Base-by-base conservation (phyloP, 2,113 vertebrate genomes). In the Sylvicapra grimmia region DNA sequence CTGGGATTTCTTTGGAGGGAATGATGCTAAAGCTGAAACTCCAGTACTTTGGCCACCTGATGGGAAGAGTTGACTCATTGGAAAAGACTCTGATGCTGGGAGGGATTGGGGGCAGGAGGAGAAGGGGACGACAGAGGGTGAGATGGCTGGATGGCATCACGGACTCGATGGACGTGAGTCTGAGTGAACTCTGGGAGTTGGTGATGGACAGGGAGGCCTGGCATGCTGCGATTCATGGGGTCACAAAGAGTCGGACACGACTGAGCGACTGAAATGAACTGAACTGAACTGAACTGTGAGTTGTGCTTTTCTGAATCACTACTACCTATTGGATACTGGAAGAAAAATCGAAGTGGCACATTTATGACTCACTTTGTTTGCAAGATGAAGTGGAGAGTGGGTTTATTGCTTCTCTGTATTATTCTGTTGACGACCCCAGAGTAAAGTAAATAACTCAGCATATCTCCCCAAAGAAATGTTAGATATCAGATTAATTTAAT, bases 211-310 rank as follows among this genome's bases (percentile, higher is more conserved):
- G 12, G 27, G 59, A 61, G 27, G 1, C 0, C 12, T 61, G 12
- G 12, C 0, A 0, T 61, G 59, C 27, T 61, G 27, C 0, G 2
- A 14, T 61, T 14, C 12, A 29, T 31, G 12, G 27, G 12, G 27
- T 61, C 0, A 0, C 59, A 61, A 61, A 14, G 11, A 61, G 27
- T 61, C 5, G 0, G 59, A 61, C 12, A 61, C 0, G 2, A 61
- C 27, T 61, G 59, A 29, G 12, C 0, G 2, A 61, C 4, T 59
- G 2, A 13, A 61, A 5, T 61, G 59, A 13, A 61, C 12, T 61
- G 59, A 61, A 56, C 54, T 56, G 25, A 59, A 27, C 10, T 59
- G 58, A 59, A 59, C 25, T 25, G 13, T 19, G 86, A 82, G 23
- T 47, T 82, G 11, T 61, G 33, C 23, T 96, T 95, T 89, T 94